Evolutionary conservation across 92 coral and sea anemone species (phyloP).

Genomic region (Zoanthus gigantus): DNA sequence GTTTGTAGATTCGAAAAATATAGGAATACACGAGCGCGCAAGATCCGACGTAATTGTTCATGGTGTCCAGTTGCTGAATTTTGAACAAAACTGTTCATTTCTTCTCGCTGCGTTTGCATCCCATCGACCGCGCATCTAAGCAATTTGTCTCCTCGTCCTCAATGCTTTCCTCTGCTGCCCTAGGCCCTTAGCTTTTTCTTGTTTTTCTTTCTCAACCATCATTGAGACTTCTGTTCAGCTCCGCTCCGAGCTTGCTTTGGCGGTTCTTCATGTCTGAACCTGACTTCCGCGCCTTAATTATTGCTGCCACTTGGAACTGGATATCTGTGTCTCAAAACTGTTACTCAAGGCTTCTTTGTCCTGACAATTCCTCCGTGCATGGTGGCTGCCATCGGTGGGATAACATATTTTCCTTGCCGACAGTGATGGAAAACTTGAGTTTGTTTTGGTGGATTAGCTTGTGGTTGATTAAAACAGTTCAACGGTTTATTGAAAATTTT

Average conservation of each 20-base stretch:
- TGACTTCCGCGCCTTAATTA: slow-evolving; percentile 17
- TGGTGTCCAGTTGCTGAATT: slow-evolving; percentile 23
- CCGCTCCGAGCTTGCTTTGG: slow-evolving; percentile 16
- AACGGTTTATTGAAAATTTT: not conserved
- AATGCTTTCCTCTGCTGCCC: slow-evolving; percentile 21
- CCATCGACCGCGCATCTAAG: slow-evolving; percentile 11
- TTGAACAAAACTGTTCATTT: slow-evolving; percentile 22
- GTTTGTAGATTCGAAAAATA: too few species aligned
- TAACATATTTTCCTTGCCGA: not conserved
- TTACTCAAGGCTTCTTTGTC: slow-evolving; percentile 9
- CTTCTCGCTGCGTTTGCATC: slow-evolving; percentile 19
- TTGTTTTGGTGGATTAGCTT: not conserved
- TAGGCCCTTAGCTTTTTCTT: not conserved
- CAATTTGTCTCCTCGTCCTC: slow-evolving; percentile 22
- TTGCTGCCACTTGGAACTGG: not conserved
- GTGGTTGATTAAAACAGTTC: not conserved
- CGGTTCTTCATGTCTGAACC: slow-evolving; percentile 10
- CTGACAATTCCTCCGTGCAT: slow-evolving; percentile 10
- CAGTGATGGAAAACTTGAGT: not conserved
- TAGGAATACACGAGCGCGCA: too few species aligned
- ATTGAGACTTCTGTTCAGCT: slow-evolving; percentile 9
- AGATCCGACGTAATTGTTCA: slow-evolving; percentile 23
- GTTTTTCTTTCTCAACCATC: not conserved
- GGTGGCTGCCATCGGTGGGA: too few species aligned
- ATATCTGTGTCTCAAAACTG: slow-evolving; percentile 25